These are phyloP conservation scores for Trissolcus basalis DNA, from an alignment of 1,140 invertebrate genomes.

Conservation along the genomic window DNA sequence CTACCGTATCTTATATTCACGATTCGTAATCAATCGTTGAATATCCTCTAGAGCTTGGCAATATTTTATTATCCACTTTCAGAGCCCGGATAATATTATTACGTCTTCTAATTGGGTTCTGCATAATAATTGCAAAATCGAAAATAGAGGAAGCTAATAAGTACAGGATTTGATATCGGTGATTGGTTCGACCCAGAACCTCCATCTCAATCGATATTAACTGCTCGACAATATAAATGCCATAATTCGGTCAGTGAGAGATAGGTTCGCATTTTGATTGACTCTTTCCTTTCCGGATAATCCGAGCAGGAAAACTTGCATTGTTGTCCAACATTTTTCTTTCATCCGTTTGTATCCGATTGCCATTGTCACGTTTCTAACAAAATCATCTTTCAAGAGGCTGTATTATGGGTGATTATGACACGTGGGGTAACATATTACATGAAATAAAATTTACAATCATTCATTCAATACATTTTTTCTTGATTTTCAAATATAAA, in stretches of 20 bases:
- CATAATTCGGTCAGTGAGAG: constrained; percentile 47
- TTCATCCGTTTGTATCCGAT: too few relatives aligned
- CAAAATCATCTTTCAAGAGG: too few relatives aligned
- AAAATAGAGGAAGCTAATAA: constrained; percentile 54
- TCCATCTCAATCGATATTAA: constrained; percentile 38
- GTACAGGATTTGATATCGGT: constrained; percentile 36
- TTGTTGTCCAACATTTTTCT: constrained; percentile 20
- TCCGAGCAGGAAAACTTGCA: constrained; percentile 28
- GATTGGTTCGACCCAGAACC: constrained; percentile 50
- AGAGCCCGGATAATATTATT: constrained; percentile 23
- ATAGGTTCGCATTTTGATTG: constrained; percentile 39
- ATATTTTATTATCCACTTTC: constrained; percentile 21
- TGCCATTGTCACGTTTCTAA: too few relatives aligned
- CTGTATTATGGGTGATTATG: too few relatives aligned
- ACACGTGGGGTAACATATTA: too few relatives aligned
- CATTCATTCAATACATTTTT: too few relatives aligned
- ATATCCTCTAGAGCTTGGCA: constrained; percentile 6
- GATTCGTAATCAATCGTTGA: constrained; percentile 8
- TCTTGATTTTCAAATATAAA: too few relatives aligned
- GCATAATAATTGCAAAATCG: constrained; percentile 44
- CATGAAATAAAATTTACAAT: too few relatives aligned
- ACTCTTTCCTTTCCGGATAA: constrained; percentile 33
- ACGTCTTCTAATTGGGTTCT: constrained; percentile 32
- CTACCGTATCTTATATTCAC: background rate
- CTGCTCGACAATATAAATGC: constrained; percentile 43